A percentile compares a stretch with the other conserved stretches of the same genome.
These are phyloP conservation scores for Temnothorax curvispinosus DNA, from an alignment of 1,140 invertebrate genomes.

Conservation along the genomic window DNA sequence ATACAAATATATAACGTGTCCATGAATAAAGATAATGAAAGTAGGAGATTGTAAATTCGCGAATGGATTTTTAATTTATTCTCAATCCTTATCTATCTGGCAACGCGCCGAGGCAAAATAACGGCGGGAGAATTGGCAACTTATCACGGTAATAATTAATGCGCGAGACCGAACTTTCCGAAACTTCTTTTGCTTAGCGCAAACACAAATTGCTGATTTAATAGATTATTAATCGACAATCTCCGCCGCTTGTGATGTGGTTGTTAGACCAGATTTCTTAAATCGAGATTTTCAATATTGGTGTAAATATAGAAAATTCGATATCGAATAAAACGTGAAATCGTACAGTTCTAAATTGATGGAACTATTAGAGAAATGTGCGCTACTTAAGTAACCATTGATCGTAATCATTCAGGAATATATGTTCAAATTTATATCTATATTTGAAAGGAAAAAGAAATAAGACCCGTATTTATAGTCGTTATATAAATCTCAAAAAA, in stretches of 20 bases:
- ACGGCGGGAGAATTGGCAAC: slow-evolving; percentile 49
- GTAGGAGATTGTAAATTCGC: slow-evolving; percentile 12
- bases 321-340: not conserved
- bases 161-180: slow-evolving; percentile 65
- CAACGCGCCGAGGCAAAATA: not conserved
- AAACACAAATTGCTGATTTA: slow-evolving; percentile 74
- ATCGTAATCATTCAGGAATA: not conserved
- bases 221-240: slow-evolving; percentile 73
- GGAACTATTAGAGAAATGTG: not conserved
- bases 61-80: slow-evolving; percentile 35
- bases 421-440: not conserved
- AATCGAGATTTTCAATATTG: not conserved
- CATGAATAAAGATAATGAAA: slow-evolving; percentile 1
- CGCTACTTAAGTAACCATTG: not conserved
- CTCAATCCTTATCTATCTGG: slow-evolving; percentile 37
- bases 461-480: slow-evolving; percentile 10
- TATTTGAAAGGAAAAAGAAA: not conserved
- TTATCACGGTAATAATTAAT: slow-evolving; percentile 76
- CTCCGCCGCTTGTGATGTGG: slow-evolving; percentile 19
- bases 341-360: not conserved
- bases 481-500: not conserved
- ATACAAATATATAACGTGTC: not conserved
- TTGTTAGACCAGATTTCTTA: not conserved
- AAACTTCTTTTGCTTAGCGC: slow-evolving; percentile 72
- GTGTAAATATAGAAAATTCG: slow-evolving; percentile 14